Evolutionary conservation across 2,113 vertebrate genomes (phyloP).

Genomic region (Miniopterus natalensis): DNA sequence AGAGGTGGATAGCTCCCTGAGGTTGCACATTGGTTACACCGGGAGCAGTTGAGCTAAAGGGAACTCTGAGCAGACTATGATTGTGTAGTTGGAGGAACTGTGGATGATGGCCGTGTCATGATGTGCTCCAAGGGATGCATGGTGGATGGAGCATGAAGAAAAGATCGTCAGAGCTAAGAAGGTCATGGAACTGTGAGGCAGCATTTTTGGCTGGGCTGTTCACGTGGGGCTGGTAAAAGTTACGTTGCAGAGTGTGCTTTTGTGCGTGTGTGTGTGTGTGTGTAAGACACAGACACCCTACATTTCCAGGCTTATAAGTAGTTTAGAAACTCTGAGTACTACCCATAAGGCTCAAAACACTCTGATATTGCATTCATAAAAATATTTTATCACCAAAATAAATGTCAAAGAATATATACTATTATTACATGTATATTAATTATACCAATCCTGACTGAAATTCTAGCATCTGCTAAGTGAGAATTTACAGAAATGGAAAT

Average conservation of each 20-base stretch:
- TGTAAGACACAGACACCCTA: rapidly evolving
- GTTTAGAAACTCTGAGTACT: not conserved
- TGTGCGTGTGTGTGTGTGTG: not conserved
- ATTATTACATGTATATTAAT: not conserved
- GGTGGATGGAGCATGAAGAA: not conserved
- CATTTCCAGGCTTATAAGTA: not conserved
- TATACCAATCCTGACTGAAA: not conserved
- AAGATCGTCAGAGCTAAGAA: not conserved
- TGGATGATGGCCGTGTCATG: not conserved
- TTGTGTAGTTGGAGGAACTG: not conserved
- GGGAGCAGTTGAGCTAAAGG: not conserved
- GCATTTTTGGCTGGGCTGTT: not conserved
- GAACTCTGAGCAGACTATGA: not conserved
- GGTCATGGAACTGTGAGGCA: not conserved
- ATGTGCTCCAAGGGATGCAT: not conserved
- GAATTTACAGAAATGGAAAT: not conserved
- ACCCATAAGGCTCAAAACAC: not conserved
- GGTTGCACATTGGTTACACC: not conserved
- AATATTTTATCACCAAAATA: not conserved
- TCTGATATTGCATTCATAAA: not conserved
- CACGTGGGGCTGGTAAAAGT: not conserved
- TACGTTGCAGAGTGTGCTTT: not conserved
- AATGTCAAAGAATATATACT: not conserved
- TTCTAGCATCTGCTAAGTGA: not conserved
- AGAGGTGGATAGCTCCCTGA: not conserved